Conservation (phyloP, 1,140 invertebrate genomes). For the Brachionus manjavacas region DNA sequence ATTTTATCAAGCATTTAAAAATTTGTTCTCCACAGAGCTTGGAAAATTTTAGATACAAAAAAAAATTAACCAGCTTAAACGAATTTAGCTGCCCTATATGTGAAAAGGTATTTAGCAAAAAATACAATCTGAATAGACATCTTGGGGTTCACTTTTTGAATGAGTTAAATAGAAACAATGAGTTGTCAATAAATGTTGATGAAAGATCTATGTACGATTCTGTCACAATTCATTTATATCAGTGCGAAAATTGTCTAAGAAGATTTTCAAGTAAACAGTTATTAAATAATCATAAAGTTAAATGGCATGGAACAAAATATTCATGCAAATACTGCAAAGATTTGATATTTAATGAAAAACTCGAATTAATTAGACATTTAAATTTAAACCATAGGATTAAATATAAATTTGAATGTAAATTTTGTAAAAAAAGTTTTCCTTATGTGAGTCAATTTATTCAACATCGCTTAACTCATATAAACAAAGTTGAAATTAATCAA, state of each 20-base stretch:
- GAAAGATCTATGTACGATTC: neutral
- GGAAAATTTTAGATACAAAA: neutral
- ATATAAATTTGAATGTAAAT: conserved; percentile 26
- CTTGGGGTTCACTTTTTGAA: neutral
- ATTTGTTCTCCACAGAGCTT: neutral
- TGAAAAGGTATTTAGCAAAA: neutral
- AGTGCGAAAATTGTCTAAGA: neutral
- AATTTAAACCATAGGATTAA: neutral
- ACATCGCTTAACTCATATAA: neutral
- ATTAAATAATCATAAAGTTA: neutral
- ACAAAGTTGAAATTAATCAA: neutral
- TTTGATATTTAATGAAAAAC: neutral
- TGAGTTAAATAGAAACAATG: neutral
- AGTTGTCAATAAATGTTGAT: neutral
- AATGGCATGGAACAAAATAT: neutral
- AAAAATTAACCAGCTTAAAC: neutral
- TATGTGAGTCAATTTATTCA: conserved; percentile 6
- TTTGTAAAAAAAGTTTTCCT: conserved; percentile 13
- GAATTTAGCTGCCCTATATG: neutral
- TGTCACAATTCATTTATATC: neutral
- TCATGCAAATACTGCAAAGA: neutral
- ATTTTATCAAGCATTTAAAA: conserved; percentile 5
- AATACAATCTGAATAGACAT: neutral
- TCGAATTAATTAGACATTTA: neutral
- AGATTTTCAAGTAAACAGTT: neutral